Evolutionary conservation across 1,140 invertebrate genomes (phyloP), one percentile per base, ranked within the genome.

Genomic region (Macrobrachium nipponense): DNA sequence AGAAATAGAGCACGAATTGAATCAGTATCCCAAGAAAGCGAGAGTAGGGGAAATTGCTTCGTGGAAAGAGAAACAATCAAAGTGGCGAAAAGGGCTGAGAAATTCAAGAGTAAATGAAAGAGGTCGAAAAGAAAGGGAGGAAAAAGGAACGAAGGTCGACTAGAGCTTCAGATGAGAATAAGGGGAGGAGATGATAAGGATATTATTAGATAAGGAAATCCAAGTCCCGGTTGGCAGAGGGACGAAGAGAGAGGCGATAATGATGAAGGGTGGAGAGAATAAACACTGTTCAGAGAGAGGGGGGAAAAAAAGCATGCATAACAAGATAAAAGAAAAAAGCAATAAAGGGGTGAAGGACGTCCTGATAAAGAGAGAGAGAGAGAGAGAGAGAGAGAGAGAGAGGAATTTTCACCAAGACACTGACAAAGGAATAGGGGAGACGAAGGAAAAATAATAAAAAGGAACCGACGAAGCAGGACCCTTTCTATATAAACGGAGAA

Each of bases 371-470:
- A 36, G 51, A 51, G 70, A 73, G 23, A 51, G 51, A 36, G 51
- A 73, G 70, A n/a, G 18, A n/a, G 23, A 73, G 70, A 51, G 51
- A 51, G 23, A 73, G 70, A 36, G 51, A n/a, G 70, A 36, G 23
- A 51, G 51, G 51, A 51, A 51, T 51, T 8, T 51, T 51, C 3
- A 51, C 51, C 51, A 51, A 51, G 51, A 51, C 2, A 51, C 51
- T 43, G 36, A 36, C n/a, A 44, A 44, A 75, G 20, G 8, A 75
- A 44, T 6, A 66, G 62, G 62, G 62, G 62, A 51, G 44, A 75
- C 0, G 11, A 43, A 17, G 36, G 11, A 51, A 44, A 44, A 44
- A 44, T 7, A 44, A 43, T 14, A 75, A 43, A 43, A 75, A n/a
- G 5, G 44, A 8, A 23, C 10, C 2, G 23, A 18, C 10, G 51